Conservation (phyloP, 2,113 vertebrate genomes). For the Elephantulus edwardii region DNA sequence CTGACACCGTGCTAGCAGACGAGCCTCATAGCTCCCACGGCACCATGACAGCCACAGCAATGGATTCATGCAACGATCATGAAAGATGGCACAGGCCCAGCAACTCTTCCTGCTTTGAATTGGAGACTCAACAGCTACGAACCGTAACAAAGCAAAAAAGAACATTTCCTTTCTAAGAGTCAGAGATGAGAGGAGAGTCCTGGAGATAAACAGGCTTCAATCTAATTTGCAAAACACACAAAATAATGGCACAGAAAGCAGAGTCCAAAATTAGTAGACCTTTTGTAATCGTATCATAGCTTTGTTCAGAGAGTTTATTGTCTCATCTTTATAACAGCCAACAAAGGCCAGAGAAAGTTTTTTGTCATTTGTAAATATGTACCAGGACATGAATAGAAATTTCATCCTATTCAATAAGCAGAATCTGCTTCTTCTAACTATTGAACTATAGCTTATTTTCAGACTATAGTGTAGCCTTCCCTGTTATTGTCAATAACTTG, state of each 20-base stretch:
- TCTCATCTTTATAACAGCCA: not conserved
- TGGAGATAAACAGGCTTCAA: not conserved
- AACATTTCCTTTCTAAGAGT: not conserved
- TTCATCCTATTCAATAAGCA: not conserved
- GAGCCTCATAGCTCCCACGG: not conserved
- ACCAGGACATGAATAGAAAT: not conserved
- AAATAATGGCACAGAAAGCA: not conserved
- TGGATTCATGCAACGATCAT: not conserved
- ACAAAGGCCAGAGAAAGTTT: not conserved
- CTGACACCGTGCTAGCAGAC: not conserved
- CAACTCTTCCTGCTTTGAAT: not conserved
- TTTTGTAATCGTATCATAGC: not conserved
- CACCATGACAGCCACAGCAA: not conserved
- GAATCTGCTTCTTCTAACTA: not conserved
- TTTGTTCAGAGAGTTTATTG: not conserved
- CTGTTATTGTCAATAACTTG: not conserved
- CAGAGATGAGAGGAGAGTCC: not conserved
- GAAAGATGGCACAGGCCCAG: not conserved
- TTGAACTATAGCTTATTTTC: slow-evolving; percentile 17
- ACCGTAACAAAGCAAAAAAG: not conserved
- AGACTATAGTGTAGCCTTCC: not conserved
- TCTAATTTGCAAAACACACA: slow-evolving; percentile 15
- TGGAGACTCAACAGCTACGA: not conserved
- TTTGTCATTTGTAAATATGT: not conserved
- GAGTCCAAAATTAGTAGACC: not conserved